Evolutionary conservation across 2,888 invertebrate genomes (phyloP).

Genomic region (Flexamia atlantica): DNA sequence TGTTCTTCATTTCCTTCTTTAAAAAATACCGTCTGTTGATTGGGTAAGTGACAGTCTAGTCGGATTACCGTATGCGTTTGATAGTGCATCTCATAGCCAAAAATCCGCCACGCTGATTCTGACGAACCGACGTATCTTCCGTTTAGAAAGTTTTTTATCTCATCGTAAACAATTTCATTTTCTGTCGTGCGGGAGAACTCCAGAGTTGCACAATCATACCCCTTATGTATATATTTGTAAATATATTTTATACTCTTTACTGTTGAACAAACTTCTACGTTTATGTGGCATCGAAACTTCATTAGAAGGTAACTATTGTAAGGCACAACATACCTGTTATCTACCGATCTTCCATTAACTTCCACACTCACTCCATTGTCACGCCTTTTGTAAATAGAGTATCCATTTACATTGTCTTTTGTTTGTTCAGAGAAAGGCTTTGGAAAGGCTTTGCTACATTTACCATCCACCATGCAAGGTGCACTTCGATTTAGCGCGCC

Average conservation of each 20-base stretch:
- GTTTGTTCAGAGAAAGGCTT: conserved; percentile 60
- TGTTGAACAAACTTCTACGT: conserved; percentile 56
- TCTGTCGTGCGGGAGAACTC: too few relatives aligned
- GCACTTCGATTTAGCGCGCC: conserved; percentile 16
- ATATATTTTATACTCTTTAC: conserved; percentile 30
- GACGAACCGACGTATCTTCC: too few relatives aligned
- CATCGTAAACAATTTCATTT: too few relatives aligned
- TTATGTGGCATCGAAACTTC: conserved; percentile 48
- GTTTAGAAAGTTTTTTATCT: too few relatives aligned
- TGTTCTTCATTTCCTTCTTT: too few relatives aligned
- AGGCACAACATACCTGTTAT: conserved; percentile 60
- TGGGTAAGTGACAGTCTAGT: too few relatives aligned
- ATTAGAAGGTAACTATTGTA: conserved; percentile 58
- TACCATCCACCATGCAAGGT: conserved; percentile 57
- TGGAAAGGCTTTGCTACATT: conserved; percentile 51
- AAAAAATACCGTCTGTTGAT: too few relatives aligned
- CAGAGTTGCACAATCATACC: too few relatives aligned
- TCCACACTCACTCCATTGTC: conserved; percentile 37
- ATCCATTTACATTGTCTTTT: conserved; percentile 45
- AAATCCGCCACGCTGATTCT: too few relatives aligned
- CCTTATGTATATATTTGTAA: conserved; percentile 8
- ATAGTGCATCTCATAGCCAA: too few relatives aligned
- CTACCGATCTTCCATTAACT: conserved; percentile 6
- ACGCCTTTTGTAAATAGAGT: conserved; percentile 51
- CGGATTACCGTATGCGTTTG: too few relatives aligned